phyloP scores from a whole-genome alignment of 2,113 vertebrate genomes.

The Scalopus aquaticus region DNA sequence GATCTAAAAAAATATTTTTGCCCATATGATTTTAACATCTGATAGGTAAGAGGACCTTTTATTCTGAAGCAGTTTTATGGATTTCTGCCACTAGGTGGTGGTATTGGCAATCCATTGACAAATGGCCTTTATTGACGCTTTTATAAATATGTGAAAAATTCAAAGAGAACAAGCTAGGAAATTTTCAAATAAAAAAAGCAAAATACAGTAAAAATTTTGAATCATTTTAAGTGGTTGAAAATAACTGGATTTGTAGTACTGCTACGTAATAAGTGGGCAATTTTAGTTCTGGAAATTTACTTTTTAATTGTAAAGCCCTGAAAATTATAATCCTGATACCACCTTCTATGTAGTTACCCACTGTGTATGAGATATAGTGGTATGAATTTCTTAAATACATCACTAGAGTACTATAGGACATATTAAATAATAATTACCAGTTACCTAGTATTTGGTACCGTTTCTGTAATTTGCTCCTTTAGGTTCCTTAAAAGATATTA shows the following conservation, averaged over 20 bases:
- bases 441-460: constrained; percentile 24
- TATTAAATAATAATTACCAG: neutral
- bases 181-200: constrained; percentile 1
- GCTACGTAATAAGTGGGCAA: neutral
- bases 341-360: neutral
- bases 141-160: constrained; percentile 26
- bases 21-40: rapidly evolving
- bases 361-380: neutral
- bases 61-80: constrained; percentile 1
- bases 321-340: neutral
- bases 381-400: constrained; percentile 4
- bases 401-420: neutral
- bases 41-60: neutral
- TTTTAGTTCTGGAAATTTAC: neutral
- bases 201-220: neutral
- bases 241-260: constrained; percentile 41
- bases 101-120: constrained; percentile 26
- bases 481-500: neutral
- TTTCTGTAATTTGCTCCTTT: constrained; percentile 3
- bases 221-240: neutral
- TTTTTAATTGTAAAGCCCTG: constrained; percentile 20
- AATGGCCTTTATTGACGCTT: neutral
- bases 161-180: neutral
- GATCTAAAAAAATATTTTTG: neutral
- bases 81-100: constrained; percentile 80